phyloP scores from a whole-genome alignment of 23 tunicate genomes.

The Clavelina lepadiformis region DNA sequence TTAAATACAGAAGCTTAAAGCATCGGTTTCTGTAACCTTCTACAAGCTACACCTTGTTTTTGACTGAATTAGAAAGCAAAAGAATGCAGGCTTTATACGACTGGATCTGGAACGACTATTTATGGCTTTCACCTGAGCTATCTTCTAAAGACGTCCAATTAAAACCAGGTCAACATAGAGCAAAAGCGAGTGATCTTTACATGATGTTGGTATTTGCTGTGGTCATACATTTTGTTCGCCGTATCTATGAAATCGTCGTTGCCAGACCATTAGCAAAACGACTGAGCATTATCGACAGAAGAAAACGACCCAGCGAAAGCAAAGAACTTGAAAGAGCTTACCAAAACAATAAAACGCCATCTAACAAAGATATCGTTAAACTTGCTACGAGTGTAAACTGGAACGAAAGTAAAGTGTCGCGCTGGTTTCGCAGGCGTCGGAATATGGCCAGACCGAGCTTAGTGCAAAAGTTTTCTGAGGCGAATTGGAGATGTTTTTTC shows the following conservation, averaged over 20 bases:
- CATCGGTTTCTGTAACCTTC: too few species aligned
- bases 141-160: conserved; percentile 80
- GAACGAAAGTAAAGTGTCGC: conserved; percentile 20
- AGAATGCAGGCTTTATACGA: too few species aligned
- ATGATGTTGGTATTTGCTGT: conserved; percentile 76
- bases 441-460: conserved; percentile 56
- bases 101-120: too few species aligned
- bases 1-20: too few species aligned
- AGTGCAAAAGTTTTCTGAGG: conserved; percentile 72
- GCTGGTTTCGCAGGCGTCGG: conserved; percentile 76
- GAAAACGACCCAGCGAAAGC: conserved; percentile 21
- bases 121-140: conserved; percentile 80
- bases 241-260: conserved; percentile 58
- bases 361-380: conserved; percentile 11
- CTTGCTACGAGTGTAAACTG: conserved; percentile 35
- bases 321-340: conserved; percentile 18
- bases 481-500: conserved; percentile 81
- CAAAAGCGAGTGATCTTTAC: conserved; percentile 75
- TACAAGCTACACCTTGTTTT: too few species aligned
- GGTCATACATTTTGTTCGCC: conserved; percentile 36
- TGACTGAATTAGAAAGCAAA: too few species aligned
- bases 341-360: conserved; percentile 10
- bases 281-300: conserved; percentile 24
- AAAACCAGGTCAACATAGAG: conserved; percentile 57
- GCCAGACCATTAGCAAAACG: conserved; percentile 19